A percentile compares a stretch with the other conserved stretches of the same genome.
phyloP scores from a whole-genome alignment of 2,797 vertebrate species.

The Lacerta bilineata region DNA sequence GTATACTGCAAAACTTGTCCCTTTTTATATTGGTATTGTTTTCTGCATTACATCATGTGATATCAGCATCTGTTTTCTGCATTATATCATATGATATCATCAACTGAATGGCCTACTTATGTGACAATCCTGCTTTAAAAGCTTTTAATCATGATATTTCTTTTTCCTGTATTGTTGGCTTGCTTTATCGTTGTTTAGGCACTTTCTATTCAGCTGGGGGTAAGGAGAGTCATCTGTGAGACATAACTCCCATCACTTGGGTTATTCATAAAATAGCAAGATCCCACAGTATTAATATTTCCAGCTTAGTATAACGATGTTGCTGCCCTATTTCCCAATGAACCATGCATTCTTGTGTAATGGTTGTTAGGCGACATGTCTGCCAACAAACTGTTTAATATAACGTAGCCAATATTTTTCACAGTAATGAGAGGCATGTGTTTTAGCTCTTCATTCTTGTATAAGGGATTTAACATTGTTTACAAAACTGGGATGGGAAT shows the following conservation, averaged over 20 bases:
- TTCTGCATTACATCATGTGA: too few species aligned
- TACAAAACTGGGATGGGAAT: not conserved
- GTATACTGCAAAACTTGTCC: not conserved
- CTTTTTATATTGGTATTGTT: not conserved
- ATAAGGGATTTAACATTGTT: not conserved
- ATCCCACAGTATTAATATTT: not conserved
- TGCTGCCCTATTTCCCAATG: not conserved
- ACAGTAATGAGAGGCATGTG: not conserved
- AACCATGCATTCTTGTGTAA: not conserved
- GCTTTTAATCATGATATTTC: not conserved
- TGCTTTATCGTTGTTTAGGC: not conserved
- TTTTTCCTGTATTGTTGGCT: not conserved
- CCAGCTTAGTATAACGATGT: not conserved
- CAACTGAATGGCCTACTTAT: not conserved
- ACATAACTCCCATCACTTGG: accelerated
- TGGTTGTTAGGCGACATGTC: accelerated
- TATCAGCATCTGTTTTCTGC: too few species aligned
- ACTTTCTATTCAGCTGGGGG: not conserved
- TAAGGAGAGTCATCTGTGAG: too few species aligned
- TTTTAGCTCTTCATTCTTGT: conserved; percentile 14
- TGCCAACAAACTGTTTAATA: not conserved
- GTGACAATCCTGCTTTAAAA: not conserved
- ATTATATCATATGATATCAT: too few species aligned
- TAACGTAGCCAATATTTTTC: not conserved
- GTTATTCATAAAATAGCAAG: not conserved